Conservation (phyloP, 2,797 vertebrate species). For the Falco cherrug region DNA sequence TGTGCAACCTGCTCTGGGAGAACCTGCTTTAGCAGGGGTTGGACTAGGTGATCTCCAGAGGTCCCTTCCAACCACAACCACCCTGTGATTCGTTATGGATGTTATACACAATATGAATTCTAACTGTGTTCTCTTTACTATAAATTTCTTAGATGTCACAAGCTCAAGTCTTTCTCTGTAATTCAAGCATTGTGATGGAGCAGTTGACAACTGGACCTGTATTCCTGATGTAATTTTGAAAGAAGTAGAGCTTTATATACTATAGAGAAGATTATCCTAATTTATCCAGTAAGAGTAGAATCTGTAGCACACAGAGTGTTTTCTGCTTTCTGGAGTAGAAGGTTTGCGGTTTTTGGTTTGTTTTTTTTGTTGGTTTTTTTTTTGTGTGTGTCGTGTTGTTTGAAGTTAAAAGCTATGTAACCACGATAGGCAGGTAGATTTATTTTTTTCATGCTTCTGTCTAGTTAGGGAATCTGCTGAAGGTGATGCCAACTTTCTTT, state of each 20-base stretch:
- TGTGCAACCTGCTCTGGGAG: too few relatives aligned
- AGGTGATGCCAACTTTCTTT: not conserved
- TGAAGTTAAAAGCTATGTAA: not conserved
- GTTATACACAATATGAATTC: not conserved
- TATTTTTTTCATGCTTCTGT: not conserved
- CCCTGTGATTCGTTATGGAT: not conserved
- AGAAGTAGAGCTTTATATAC: not conserved
- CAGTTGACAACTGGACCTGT: not conserved
- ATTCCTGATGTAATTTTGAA: not conserved
- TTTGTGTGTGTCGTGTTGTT: not conserved
- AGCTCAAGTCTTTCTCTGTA: not conserved
- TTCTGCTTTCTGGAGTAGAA: not conserved
- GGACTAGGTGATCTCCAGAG: too few relatives aligned
- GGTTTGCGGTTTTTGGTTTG: not conserved
- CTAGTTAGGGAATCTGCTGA: not conserved
- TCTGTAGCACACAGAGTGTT: not conserved
- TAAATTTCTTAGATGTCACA: not conserved
- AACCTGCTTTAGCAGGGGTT: too few relatives aligned
- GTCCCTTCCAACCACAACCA: too few relatives aligned
- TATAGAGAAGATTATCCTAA: not conserved
- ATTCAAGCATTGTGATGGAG: not conserved
- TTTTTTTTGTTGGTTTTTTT: not conserved
- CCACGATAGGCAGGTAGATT: not conserved
- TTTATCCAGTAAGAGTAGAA: not conserved
- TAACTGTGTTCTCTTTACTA: not conserved